Evolutionary conservation across 2,888 invertebrate genomes (phyloP).

Genomic region (Zygaena filipendulae): DNA sequence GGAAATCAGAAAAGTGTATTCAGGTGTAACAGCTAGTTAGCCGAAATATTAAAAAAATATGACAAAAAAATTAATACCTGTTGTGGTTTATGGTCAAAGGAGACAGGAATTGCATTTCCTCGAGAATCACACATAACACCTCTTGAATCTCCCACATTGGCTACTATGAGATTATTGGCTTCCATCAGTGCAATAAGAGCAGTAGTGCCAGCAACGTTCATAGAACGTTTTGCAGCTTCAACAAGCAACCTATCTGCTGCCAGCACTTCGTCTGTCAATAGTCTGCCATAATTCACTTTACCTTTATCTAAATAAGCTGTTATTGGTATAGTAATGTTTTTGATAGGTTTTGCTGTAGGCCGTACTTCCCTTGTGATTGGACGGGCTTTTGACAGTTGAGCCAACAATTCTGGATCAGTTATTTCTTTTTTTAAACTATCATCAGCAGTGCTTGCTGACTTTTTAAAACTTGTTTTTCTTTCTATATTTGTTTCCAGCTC

Average conservation of each 20-base stretch:
- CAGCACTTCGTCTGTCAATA: conserved; percentile 88
- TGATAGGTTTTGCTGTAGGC: conserved; percentile 49
- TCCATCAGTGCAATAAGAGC: conserved; percentile 90
- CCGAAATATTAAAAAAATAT: no score
- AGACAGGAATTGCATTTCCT: conserved; percentile 90
- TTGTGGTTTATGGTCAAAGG: conserved; percentile 97
- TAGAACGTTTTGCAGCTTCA: conserved; percentile 82
- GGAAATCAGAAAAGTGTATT: no score
- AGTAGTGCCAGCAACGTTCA: conserved; percentile 88
- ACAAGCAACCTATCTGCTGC: conserved; percentile 85
- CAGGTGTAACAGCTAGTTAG: no score
- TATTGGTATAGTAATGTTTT: conserved; percentile 56
- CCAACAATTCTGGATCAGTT: conserved; percentile 75
- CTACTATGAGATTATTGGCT: conserved; percentile 84
- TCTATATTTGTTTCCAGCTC: conserved; percentile 52
- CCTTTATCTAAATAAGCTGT: conserved; percentile 78
- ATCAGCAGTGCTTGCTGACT: conserved; percentile 71
- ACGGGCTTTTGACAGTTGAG: conserved; percentile 71
- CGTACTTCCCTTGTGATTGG: conserved; percentile 72
- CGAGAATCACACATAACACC: conserved; percentile 94
- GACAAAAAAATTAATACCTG: conserved; percentile 80
- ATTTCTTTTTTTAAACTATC: conserved; percentile 70
- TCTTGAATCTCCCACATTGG: conserved; percentile 96
- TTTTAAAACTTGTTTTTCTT: conserved; percentile 74
- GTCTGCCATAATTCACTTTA: conserved; percentile 81